Base-by-base conservation (phyloP, 1,140 invertebrate species). In the Drosophila tsacasi region DNA sequence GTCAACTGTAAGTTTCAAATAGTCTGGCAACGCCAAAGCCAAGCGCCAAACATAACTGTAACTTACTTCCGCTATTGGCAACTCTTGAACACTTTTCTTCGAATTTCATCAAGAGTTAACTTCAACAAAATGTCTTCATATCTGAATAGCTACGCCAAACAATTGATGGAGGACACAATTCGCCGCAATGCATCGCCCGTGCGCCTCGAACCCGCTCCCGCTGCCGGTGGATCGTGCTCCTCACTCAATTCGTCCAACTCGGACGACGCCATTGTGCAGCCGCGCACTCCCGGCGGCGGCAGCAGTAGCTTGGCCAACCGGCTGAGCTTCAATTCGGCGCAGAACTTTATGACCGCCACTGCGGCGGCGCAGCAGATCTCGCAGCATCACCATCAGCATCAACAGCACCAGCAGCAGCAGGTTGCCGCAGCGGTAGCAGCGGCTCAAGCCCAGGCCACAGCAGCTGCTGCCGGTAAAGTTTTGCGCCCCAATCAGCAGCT, bases 101-200 rank as follows among this genome's bases (percentile, higher is more conserved):
- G 0, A 3, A 39, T 65, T 40, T 66, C 23, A 21, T 27, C 13
- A 30, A 17, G 35, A 17, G 15, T 12, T 7, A 23, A 23, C 5
- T 50, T n/a, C 19, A 7, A 47, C 21, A 72, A 42, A 42, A 32
- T 68, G 32, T 23, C 15, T 57, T 37, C 1, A 12, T 27, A 15
- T 8, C 32, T 32, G 91, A 92, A 23, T 81, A 98, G 97, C 83
- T 96, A 97, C 93, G 97, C 97, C 19, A 98, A 97, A 93, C 96
- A 97, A 93, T 93, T 98, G 84, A 98, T 98, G 87, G 97, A 98
- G 93, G 97, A 98, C 92, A 98, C 97, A 46, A 98, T 98, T 69
- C 95, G 97, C 81, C 95, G 97, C 90, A 98, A 98, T 94, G 97
- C 97, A 68, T 98, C 97, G 30, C 97, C 97, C 49, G 96, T 98